Percentiles rank a stretch among this genome's conserved stretches.
phyloP scores from a whole-genome alignment of 1,140 invertebrate genomes.

The Cotesia chilonis region DNA sequence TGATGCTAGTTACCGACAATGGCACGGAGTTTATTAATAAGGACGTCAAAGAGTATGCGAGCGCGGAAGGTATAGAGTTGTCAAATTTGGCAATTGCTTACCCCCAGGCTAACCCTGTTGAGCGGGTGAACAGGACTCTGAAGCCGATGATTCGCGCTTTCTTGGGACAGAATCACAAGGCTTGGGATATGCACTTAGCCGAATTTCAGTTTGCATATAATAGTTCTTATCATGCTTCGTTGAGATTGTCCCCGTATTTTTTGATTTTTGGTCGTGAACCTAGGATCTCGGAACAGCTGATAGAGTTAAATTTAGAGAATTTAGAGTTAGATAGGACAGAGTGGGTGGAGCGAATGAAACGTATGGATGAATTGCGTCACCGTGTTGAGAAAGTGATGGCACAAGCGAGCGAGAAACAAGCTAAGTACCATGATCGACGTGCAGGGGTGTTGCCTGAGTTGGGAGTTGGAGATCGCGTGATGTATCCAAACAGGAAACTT shows the following conservation, averaged over 20 bases:
- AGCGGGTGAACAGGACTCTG: constrained; percentile 21
- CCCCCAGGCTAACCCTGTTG: constrained; percentile 32
- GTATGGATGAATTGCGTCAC: too few relatives aligned
- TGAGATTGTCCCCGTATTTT: background rate
- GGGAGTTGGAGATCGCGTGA: too few relatives aligned
- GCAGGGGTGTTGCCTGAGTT: too few relatives aligned
- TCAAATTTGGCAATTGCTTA: constrained; percentile 11
- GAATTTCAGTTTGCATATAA: background rate
- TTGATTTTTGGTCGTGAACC: background rate
- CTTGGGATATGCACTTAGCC: constrained; percentile 19
- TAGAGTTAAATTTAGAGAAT: too few relatives aligned
- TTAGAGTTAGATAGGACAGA: too few relatives aligned
- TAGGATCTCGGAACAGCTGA: background rate
- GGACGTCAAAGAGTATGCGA: constrained; percentile 12
- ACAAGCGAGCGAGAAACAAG: too few relatives aligned
- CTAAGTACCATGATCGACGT: too few relatives aligned
- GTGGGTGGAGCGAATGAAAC: too few relatives aligned
- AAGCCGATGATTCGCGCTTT: constrained; percentile 31
- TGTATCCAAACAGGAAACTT: too few relatives aligned
- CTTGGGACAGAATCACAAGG: constrained; percentile 12
- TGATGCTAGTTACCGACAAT: constrained; percentile 26
- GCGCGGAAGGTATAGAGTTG: background rate
- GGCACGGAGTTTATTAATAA: constrained; percentile 30
- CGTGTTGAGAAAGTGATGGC: too few relatives aligned
- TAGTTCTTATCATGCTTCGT: background rate